Evolutionary conservation across 2,113 vertebrate species (phyloP).

Genomic region (Eulemur macaco): DNA sequence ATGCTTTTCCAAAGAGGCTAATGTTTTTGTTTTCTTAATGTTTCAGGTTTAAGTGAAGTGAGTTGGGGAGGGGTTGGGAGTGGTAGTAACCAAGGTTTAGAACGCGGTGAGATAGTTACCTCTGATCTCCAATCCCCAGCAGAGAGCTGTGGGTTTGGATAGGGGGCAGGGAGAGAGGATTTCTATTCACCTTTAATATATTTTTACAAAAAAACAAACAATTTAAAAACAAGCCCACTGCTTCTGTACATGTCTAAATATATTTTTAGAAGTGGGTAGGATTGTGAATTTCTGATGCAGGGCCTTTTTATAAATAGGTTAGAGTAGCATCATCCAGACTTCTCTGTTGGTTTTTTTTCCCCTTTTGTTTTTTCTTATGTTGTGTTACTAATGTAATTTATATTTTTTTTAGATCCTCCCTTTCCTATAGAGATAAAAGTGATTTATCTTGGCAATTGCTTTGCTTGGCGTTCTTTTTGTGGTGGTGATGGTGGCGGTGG

Average conservation of each 20-base stretch:
- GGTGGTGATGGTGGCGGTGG: not conserved
- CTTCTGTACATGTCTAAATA: constrained; percentile 82
- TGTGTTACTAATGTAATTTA: constrained; percentile 83
- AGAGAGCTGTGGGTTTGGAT: constrained; percentile 32
- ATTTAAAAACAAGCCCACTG: constrained; percentile 77
- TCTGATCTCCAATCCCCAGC: constrained; percentile 61
- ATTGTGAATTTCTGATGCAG: constrained; percentile 81
- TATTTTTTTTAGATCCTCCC: constrained; percentile 80
- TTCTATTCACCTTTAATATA: constrained; percentile 82
- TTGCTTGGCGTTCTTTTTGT: constrained; percentile 57
- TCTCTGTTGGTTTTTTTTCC: constrained; percentile 48
- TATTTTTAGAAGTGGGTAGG: constrained; percentile 82
- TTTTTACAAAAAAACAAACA: constrained; percentile 80
- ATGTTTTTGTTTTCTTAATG: constrained; percentile 55
- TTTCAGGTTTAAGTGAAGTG: constrained; percentile 77
- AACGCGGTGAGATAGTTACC: constrained; percentile 71
- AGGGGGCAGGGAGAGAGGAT: constrained; percentile 71
- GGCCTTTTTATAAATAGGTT: constrained; percentile 80
- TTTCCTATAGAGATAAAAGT: constrained; percentile 82
- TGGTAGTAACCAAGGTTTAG: constrained; percentile 71
- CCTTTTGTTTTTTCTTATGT: constrained; percentile 75
- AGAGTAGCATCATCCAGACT: constrained; percentile 73
- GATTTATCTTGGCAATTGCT: constrained; percentile 79
- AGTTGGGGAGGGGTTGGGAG: constrained; percentile 69
- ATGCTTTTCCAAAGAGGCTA: constrained; percentile 76